Percentiles rank a stretch among this genome's conserved stretches.
Evolutionary conservation across 2,113 vertebrate species (phyloP).

Genomic region (Gymnobelideus leadbeateri): DNA sequence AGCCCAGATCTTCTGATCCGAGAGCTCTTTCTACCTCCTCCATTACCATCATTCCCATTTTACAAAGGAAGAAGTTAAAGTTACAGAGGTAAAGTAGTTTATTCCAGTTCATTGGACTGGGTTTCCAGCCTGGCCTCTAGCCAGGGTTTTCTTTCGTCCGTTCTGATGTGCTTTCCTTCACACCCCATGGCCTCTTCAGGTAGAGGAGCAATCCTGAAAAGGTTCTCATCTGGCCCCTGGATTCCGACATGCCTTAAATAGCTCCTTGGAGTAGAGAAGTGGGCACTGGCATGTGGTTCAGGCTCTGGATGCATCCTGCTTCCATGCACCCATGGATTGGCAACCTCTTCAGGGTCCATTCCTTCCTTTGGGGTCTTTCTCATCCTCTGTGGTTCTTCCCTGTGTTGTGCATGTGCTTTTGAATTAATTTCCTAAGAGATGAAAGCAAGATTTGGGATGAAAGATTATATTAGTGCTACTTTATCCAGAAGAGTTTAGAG

Average conservation of each 20-base stretch:
- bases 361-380: not conserved
- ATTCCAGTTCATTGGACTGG: not conserved
- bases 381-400: not conserved
- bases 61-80: not conserved
- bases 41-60: not conserved
- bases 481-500: not conserved
- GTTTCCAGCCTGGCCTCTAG: not conserved
- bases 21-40: not conserved
- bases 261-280: not conserved
- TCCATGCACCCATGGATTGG: not conserved
- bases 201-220: not conserved
- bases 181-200: not conserved
- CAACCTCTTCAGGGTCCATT: not conserved
- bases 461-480: not conserved
- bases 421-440: slow-evolving; percentile 56
- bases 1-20: not conserved
- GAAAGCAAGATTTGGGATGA: slow-evolving; percentile 53
- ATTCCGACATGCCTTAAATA: not conserved
- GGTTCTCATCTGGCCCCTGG: not conserved
- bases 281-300: not conserved
- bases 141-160: not conserved
- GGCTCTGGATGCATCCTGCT: not conserved
- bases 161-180: not conserved
- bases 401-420: slow-evolving; percentile 10
- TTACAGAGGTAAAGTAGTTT: not conserved